A percentile compares a stretch with the other conserved stretches of the same genome.
Evolutionary conservation across 2,888 invertebrate species (phyloP).

Genomic region (Lucinisca nassula): DNA sequence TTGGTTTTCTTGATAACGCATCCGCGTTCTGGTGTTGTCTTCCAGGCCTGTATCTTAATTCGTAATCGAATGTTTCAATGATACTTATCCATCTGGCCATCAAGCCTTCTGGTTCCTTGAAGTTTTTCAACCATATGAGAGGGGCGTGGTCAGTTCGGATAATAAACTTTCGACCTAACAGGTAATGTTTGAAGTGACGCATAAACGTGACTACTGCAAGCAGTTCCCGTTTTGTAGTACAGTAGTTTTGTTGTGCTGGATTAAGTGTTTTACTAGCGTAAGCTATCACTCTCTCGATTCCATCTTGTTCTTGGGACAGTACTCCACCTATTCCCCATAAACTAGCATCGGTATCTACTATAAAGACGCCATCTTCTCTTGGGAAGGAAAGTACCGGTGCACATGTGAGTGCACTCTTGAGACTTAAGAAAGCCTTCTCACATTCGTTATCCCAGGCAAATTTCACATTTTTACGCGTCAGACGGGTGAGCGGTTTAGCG

Average conservation of each 20-base stretch:
- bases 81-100: conserved; percentile 31
- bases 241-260: conserved; percentile 27
- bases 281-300: conserved; percentile 12
- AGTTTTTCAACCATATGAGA: background rate
- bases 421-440: conserved; percentile 1
- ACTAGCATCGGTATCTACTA: conserved; percentile 24
- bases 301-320: conserved; percentile 23
- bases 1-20: background rate
- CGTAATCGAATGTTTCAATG: conserved; percentile 20
- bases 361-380: background rate
- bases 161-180: conserved; percentile 27
- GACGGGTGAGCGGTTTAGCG: background rate
- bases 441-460: background rate
- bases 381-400: conserved; percentile 21
- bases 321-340: conserved; percentile 6
- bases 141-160: conserved; percentile 27
- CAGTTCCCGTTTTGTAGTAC: conserved; percentile 31
- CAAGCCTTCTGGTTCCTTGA: conserved; percentile 35
- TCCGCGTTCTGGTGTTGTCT: conserved; percentile 26
- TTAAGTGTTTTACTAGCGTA: conserved; percentile 20
- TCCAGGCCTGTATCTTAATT: conserved; percentile 9
- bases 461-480: conserved; percentile 8
- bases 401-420: background rate
- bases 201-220: conserved; percentile 20
- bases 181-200: conserved; percentile 21